Conservation (phyloP, 2,113 vertebrate species). For the Nipponia nippon region DNA sequence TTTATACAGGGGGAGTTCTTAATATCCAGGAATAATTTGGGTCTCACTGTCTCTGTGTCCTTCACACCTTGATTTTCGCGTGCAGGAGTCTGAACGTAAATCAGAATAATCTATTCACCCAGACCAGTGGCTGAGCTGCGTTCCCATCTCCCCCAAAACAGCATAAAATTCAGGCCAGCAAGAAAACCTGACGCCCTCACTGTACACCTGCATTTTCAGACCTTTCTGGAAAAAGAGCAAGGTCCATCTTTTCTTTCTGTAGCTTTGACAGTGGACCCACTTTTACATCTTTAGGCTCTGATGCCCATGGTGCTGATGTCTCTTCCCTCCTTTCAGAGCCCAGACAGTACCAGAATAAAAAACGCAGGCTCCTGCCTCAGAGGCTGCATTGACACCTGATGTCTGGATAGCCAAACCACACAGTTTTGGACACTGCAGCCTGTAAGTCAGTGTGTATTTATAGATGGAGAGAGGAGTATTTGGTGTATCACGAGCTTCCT, state of each 20-base stretch:
- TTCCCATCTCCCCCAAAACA: not conserved
- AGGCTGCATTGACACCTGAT: not conserved
- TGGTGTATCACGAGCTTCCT: not conserved
- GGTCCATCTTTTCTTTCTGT: not conserved
- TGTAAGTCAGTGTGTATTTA: not conserved
- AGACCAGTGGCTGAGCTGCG: not conserved
- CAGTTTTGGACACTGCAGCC: not conserved
- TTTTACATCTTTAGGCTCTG: not conserved
- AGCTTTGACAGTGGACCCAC: not conserved
- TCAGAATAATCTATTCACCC: not conserved
- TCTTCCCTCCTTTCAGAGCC: not conserved
- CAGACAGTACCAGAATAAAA: not conserved
- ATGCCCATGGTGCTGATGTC: not conserved
- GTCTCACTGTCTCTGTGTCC: not conserved
- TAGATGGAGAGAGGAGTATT: not conserved
- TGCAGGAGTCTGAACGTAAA: not conserved
- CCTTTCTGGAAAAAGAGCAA: not conserved
- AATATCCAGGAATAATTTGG: not conserved
- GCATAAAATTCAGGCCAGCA: not conserved
- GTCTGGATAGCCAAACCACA: not conserved
- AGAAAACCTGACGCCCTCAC: not conserved
- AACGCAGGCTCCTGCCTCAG: not conserved
- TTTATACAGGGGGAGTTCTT: not conserved
- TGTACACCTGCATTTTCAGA: not conserved
- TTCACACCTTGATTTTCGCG: not conserved